Percentiles rank a stretch among this genome's conserved stretches.
Conservation (phyloP, 1,140 invertebrate species). For the Amyelois transitella region DNA sequence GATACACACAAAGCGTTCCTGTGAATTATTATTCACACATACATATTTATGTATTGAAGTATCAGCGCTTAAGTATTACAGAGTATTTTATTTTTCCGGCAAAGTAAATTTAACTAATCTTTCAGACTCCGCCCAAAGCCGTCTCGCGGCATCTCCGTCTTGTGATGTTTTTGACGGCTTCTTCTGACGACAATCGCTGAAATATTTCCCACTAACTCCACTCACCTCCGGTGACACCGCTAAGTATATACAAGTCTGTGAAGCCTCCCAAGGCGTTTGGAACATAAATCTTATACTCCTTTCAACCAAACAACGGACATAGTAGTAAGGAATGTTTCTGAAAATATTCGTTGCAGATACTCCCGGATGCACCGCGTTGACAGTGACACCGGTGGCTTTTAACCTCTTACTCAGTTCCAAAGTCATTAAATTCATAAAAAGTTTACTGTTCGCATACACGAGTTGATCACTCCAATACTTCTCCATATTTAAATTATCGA, state of each 20-base stretch:
- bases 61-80: neutral
- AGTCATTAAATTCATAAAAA: conserved; percentile 90
- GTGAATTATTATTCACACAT: too few species aligned
- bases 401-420: conserved; percentile 85
- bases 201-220: conserved; percentile 76
- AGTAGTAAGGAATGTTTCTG: conserved; percentile 79
- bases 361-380: conserved; percentile 92
- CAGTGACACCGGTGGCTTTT: conserved; percentile 85
- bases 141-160: conserved; percentile 55
- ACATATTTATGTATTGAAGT: too few species aligned
- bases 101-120: conserved; percentile 55
- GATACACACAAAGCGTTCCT: too few species aligned
- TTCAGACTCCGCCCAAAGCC: conserved; percentile 66
- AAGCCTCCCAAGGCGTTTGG: conserved; percentile 73
- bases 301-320: conserved; percentile 35
- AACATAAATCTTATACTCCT: conserved; percentile 48
- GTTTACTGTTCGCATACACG: conserved; percentile 89
- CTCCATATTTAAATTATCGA: conserved; percentile 86
- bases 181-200: conserved; percentile 72
- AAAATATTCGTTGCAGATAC: conserved; percentile 88
- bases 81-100: neutral
- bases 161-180: conserved; percentile 52
- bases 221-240: conserved; percentile 74
- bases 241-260: conserved; percentile 77
- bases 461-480: conserved; percentile 78